Conservation (phyloP, 2,113 vertebrate species). For the Sinocyclocheilus grahami region DNA sequence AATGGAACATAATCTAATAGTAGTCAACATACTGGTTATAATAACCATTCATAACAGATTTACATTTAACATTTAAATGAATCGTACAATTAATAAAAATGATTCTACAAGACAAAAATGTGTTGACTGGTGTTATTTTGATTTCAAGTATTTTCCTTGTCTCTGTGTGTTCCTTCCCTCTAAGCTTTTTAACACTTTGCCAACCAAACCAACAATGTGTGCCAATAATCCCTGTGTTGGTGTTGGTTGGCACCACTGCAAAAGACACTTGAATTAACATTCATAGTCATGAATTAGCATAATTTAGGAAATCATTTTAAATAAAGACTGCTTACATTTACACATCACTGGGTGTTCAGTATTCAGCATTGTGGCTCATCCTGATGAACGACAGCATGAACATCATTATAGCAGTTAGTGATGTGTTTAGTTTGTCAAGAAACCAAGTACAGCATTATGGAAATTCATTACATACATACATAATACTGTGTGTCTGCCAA, state of each 20-base stretch:
- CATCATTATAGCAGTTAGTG: background rate
- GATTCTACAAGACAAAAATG: background rate
- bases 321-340: slow-evolving; percentile 11
- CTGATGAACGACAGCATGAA: background rate
- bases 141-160: background rate
- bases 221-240: background rate
- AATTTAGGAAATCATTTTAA: slow-evolving; percentile 5
- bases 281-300: slow-evolving; percentile 8
- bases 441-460: background rate
- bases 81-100: background rate
- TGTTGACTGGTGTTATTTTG: background rate
- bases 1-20: too few relatives aligned
- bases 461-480: background rate
- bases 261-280: slow-evolving; percentile 17
- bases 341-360: background rate
- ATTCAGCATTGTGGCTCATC: background rate
- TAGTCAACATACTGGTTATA: too few relatives aligned
- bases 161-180: background rate
- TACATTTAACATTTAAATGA: background rate
- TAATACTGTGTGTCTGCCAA: too few relatives aligned
- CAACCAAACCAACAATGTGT: background rate
- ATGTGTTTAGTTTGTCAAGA: background rate
- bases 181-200: slow-evolving; percentile 7
- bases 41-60: background rate
- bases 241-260: background rate